phyloP scores from a whole-genome alignment of 2,888 invertebrate genomes.

The Sepiola atlantica region DNA sequence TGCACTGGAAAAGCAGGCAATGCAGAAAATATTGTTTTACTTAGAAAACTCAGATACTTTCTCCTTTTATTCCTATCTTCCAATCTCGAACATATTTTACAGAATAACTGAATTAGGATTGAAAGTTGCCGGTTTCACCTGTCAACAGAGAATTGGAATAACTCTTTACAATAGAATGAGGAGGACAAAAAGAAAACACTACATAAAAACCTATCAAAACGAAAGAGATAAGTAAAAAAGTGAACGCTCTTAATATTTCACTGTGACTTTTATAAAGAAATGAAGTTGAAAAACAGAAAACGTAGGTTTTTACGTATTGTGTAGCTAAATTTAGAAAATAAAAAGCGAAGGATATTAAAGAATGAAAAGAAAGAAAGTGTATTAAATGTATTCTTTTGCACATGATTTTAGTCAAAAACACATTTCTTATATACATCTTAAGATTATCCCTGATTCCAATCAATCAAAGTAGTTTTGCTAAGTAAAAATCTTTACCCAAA shows the following conservation, averaged over 20 bases:
- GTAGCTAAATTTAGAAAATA: not conserved
- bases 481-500: no score
- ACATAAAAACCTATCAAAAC: no score
- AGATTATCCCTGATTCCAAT: no score
- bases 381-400: no score
- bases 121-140: not conserved
- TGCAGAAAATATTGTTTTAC: not conserved
- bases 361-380: no score
- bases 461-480: no score
- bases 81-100: not conserved
- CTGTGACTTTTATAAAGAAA: not conserved
- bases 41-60: not conserved
- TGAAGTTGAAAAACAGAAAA: not conserved
- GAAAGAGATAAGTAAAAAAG: no score
- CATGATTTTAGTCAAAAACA: no score
- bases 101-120: not conserved
- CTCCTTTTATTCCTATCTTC: not conserved
- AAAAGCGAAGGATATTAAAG: no score
- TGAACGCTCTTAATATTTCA: no score
- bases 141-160: not conserved
- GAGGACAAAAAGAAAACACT: not conserved
- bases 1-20: not conserved
- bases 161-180: not conserved
- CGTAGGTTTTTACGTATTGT: no score
- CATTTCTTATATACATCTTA: no score